Conservation (phyloP, 2,888 invertebrate species). For the Lobophora halterata region DNA sequence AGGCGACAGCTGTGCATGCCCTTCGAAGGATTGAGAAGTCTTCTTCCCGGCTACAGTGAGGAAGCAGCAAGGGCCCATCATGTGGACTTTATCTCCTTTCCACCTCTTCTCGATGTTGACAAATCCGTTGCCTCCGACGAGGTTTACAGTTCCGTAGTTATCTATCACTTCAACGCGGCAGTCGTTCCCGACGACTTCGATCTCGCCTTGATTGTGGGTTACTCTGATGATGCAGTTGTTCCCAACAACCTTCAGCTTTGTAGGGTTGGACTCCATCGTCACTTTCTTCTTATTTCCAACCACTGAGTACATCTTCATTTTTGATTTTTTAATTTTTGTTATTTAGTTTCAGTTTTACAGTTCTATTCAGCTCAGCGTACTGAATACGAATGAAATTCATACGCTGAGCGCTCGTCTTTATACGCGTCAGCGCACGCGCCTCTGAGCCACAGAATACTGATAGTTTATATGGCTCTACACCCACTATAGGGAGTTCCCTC, state of each 20-base stretch:
- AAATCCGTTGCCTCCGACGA: slow-evolving; percentile 63
- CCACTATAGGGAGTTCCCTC: slow-evolving; percentile 44
- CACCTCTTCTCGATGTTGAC: slow-evolving; percentile 58
- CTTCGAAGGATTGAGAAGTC: slow-evolving; percentile 54
- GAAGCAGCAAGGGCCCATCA: slow-evolving; percentile 59
- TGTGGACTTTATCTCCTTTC: slow-evolving; percentile 61
- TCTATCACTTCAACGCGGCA: slow-evolving; percentile 63
- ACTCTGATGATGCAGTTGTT: slow-evolving; percentile 68
- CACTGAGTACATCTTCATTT: slow-evolving; percentile 72
- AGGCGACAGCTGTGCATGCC: slow-evolving; percentile 69
- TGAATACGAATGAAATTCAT: slow-evolving; percentile 35
- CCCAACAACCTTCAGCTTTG: slow-evolving; percentile 65
- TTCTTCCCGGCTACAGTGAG: slow-evolving; percentile 67
- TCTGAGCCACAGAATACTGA: slow-evolving; percentile 13
- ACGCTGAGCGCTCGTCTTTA: slow-evolving; percentile 27
- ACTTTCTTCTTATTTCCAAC: slow-evolving; percentile 76
- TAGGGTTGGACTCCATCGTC: slow-evolving; percentile 66
- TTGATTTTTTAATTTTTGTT: no score
- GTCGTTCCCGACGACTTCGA: slow-evolving; percentile 74
- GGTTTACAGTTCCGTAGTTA: slow-evolving; percentile 60
- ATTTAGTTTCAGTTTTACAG: slow-evolving; percentile 9
- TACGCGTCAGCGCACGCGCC: slow-evolving; percentile 40
- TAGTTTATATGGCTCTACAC: slow-evolving; percentile 18
- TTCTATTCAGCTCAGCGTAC: slow-evolving; percentile 16
- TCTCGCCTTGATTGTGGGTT: slow-evolving; percentile 60